Percentiles rank a stretch among this genome's conserved stretches.
Evolutionary conservation across 2,888 invertebrate species (phyloP).

Genomic region (Griposia aprilina): DNA sequence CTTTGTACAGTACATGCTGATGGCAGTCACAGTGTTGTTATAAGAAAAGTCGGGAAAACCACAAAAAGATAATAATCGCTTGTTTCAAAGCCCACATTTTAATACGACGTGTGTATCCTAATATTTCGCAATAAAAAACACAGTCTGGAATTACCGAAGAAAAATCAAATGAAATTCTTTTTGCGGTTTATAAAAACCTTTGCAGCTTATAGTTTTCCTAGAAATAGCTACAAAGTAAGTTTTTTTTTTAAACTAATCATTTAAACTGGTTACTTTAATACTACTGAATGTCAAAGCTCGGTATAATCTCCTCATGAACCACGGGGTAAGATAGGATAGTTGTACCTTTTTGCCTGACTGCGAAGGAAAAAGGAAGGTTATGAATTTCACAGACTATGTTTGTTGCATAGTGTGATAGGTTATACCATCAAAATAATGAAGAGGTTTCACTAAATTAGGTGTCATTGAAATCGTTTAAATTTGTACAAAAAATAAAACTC

Average conservation of each 20-base stretch:
- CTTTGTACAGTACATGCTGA: no score
- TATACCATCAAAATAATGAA: neutral
- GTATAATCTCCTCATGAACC: neutral
- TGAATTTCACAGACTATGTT: neutral
- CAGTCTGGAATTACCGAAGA: slow-evolving; percentile 11
- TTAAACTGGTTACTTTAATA: slow-evolving; percentile 6
- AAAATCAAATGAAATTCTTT: slow-evolving; percentile 39
- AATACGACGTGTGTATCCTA: slow-evolving; percentile 49
- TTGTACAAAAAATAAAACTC: neutral
- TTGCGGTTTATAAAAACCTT: slow-evolving; percentile 3
- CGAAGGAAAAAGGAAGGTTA: neutral
- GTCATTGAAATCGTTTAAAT: neutral
- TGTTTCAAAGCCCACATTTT: slow-evolving; percentile 28
- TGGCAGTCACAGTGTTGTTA: no score
- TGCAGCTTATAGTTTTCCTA: neutral
- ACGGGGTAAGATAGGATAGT: neutral
- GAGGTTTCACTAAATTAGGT: neutral
- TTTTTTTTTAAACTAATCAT: slow-evolving; percentile 4
- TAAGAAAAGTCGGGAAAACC: no score
- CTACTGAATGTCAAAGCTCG: neutral
- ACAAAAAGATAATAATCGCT: neutral
- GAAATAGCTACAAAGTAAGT: neutral
- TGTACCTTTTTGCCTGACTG: neutral
- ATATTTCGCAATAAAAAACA: slow-evolving; percentile 51
- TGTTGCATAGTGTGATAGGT: neutral